Conservation (phyloP, 1,140 invertebrate genomes). For the Bombus waltoni region DNA sequence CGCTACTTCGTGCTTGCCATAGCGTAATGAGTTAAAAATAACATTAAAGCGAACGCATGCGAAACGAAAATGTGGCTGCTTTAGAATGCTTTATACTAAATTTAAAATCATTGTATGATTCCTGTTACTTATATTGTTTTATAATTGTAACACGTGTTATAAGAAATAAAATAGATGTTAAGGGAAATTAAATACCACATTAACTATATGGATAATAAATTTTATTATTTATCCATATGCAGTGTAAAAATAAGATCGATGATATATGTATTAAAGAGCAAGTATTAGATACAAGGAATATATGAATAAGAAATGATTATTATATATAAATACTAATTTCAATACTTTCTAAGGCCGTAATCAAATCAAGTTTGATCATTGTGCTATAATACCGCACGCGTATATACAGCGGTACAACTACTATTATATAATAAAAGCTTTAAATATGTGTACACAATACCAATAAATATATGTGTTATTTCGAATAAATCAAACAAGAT, state of each 20-base stretch:
- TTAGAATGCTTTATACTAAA: neutral
- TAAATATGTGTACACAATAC: conserved; percentile 29
- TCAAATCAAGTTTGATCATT: conserved; percentile 52
- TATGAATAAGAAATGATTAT: conserved; percentile 51
- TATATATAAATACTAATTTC: conserved; percentile 60
- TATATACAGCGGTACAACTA: conserved; percentile 23
- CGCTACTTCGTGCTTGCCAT: conserved; percentile 47
- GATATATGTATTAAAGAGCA: conserved; percentile 65
- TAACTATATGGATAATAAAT: conserved; percentile 58
- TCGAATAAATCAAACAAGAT: conserved; percentile 38
- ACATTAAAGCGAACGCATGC: conserved; percentile 36
- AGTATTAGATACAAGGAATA: conserved; percentile 63
- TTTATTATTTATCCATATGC: conserved; percentile 65
- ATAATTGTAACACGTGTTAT: neutral
- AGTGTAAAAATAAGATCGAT: conserved; percentile 68
- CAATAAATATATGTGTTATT: conserved; percentile 44
- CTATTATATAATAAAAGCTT: conserved; percentile 34
- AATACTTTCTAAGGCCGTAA: conserved; percentile 65
- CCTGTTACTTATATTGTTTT: neutral
- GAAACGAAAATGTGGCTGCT: conserved; percentile 10
- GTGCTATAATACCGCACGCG: conserved; percentile 1
- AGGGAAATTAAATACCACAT: neutral
- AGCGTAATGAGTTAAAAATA: conserved; percentile 64
- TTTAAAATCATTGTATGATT: neutral
- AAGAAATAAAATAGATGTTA: neutral